phyloP scores from a whole-genome alignment of 2,888 invertebrate species.

The Cosmia trapezina region DNA sequence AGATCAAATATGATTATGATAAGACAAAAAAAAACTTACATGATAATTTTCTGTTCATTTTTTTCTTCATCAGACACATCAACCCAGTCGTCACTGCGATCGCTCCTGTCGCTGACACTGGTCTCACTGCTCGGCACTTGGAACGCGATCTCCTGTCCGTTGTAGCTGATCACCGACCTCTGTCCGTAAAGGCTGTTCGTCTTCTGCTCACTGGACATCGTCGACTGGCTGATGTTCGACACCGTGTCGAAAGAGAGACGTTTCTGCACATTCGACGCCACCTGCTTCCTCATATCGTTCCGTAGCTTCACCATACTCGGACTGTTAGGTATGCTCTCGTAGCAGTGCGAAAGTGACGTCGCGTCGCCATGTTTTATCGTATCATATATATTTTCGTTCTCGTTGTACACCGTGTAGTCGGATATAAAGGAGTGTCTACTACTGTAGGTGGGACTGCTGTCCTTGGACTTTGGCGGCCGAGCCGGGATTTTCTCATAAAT shows the following conservation, averaged over 20 bases:
- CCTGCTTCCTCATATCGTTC: constrained; percentile 81
- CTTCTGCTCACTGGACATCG: constrained; percentile 91
- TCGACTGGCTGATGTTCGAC: constrained; percentile 88
- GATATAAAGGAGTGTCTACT: constrained; percentile 84
- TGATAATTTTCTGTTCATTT: constrained; percentile 88
- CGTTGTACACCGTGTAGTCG: constrained; percentile 85
- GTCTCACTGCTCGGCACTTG: constrained; percentile 90
- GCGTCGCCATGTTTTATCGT: constrained; percentile 90
- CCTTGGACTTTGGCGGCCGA: constrained; percentile 79
- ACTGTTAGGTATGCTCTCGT: constrained; percentile 91
- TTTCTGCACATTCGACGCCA: constrained; percentile 82
- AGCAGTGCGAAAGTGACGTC: constrained; percentile 89
- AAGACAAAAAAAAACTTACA: constrained; percentile 85
- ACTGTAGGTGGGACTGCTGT: constrained; percentile 83
- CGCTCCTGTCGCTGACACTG: constrained; percentile 91
- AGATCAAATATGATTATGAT: constrained; percentile 11
- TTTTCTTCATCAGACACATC: constrained; percentile 91
- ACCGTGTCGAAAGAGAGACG: constrained; percentile 86
- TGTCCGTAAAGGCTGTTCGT: constrained; percentile 91
- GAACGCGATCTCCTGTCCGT: constrained; percentile 87
- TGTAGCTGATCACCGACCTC: constrained; percentile 87
- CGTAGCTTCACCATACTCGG: constrained; percentile 86
- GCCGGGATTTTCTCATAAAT: constrained; percentile 88
- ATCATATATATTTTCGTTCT: constrained; percentile 91
- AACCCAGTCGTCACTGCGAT: constrained; percentile 92